Evolutionary conservation across 2,797 vertebrate genomes (phyloP), one percentile per base, ranked within the genome.

Genomic region (Tinamus major): DNA sequence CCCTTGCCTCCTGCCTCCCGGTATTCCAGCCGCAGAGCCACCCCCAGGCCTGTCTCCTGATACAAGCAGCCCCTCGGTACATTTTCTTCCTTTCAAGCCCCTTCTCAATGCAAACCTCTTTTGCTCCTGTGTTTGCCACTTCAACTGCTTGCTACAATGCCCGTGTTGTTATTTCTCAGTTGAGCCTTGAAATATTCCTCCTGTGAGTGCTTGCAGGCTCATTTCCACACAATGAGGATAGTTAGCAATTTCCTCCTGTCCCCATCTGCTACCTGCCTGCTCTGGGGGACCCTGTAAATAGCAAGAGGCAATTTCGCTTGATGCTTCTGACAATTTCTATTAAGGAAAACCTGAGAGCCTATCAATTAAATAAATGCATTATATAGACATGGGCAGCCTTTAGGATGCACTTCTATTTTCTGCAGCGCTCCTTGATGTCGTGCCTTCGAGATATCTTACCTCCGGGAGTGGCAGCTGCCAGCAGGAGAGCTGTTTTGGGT

Each of bases 351-450:
- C 93, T 89, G 91, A 92, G 91, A 95, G 59, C 33, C 0, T 93
- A 92, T 97, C 93, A 94, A 94, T 97, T 95, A 94, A 96, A 95
- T 94, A 95, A 94, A 94, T 95, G 89, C 55, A 95, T 93, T 90
- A 49, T 59, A 20, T 75, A 88, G 93, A 94, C 81, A 64, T 29
- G 53, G 74, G 72, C 72, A 96, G 95, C 95, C 97, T 95, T 89
- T 84, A 95, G 93, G 92, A 92, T 93, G 87, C 80, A 69, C 85
- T 95, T 94, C 94, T 95, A 88, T 94, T 92, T 97, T 96, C 92
- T 95, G 74, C 86, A 68, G 48, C 64, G 41, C 58, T 90, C 72
- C 74, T 94, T 90, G 85, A 92, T 93, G 77, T 92, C 61, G 33
- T 96, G 96, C 91, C 94, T 97, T 59, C 49, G 76, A 92, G 96